Percentiles rank a stretch among this genome's conserved stretches.
Conservation (phyloP, 2,888 invertebrate species). For the Amblyteles armatorius region DNA sequence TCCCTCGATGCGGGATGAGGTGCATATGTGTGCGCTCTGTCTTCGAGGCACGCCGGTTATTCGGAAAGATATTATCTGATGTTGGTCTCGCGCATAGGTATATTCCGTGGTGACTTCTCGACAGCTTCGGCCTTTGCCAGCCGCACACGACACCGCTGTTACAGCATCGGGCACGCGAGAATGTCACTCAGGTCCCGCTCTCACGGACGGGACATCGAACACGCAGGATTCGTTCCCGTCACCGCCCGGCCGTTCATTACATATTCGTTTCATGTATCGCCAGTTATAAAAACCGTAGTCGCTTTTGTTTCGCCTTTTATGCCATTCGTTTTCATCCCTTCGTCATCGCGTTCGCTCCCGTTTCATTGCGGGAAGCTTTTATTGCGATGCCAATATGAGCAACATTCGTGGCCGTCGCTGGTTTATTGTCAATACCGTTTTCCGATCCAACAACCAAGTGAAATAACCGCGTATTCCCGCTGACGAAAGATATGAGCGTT, state of each 20-base stretch:
- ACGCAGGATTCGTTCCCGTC: background rate
- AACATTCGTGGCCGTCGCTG: background rate
- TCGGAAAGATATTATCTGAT: constrained; percentile 28
- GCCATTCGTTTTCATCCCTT: background rate
- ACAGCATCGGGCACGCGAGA: constrained; percentile 12
- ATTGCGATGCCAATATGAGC: constrained; percentile 1
- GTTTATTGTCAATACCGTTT: constrained; percentile 3
- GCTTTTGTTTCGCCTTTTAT: background rate
- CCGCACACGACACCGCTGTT: background rate
- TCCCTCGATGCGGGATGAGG: background rate
- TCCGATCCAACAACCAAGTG: background rate
- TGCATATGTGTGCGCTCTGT: background rate
- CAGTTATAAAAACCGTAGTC: background rate
- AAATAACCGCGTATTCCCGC: background rate
- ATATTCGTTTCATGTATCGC: background rate
- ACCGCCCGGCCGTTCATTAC: background rate
- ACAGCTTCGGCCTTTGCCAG: constrained; percentile 21
- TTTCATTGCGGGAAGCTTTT: background rate
- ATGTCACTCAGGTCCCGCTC: constrained; percentile 7
- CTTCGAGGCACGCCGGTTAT: constrained; percentile 18
- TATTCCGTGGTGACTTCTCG: constrained; percentile 8
- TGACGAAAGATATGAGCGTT: background rate
- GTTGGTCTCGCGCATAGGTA: constrained; percentile 1
- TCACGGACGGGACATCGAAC: background rate
- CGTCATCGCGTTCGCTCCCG: background rate